Evolutionary conservation across 1,140 invertebrate genomes (phyloP), one percentile per base, ranked within the genome.

Genomic region (Uloborus diversus): DNA sequence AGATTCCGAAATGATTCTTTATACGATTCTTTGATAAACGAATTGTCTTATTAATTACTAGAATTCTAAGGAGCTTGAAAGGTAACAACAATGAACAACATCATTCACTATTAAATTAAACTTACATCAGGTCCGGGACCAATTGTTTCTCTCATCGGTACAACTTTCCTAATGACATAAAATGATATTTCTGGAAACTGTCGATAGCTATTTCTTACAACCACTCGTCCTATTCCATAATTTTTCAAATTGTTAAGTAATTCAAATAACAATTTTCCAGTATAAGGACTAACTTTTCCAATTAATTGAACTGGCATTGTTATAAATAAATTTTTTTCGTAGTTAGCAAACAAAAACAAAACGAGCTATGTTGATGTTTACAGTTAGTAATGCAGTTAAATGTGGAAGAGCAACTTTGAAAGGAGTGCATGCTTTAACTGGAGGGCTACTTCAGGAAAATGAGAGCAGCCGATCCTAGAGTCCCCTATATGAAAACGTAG

Each of bases 221-320:
- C 27, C 13, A 80, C 66, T 23, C 78, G 35, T 3, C 78, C 78
- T 4, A 80, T 3, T 1, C 78, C 78, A 70, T 62, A 80, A 64
- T 70, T 80, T 25, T 80, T 80, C 28, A 80, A 70, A 64, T 70
- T 80, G 51, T 14, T 47, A 4, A 80, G 11, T 13, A 80, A 62
- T 62, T 80, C 65, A 80, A 80, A 71, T 3, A 80, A 51, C 14
- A 51, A 37, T 11, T 80, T 80, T 17, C 78, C 78, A n/a, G 57
- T 62, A 64, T n/a, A 80, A 20, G n/a, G 28, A 28, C 65, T 80
- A 27, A 35, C 62, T 51, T 70, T 70, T 13, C 78, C 78, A 28
- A 80, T 53, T 37, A 59, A 51, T 53, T 23, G 37, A 20, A 79
- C 53, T 0, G 75, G 11, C 75, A 79, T 79, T 3, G 11, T 59